Percentiles rank a stretch among this genome's conserved stretches.
phyloP scores from a whole-genome alignment of 2,888 invertebrate species.

The Acanthosepion pharaonis region DNA sequence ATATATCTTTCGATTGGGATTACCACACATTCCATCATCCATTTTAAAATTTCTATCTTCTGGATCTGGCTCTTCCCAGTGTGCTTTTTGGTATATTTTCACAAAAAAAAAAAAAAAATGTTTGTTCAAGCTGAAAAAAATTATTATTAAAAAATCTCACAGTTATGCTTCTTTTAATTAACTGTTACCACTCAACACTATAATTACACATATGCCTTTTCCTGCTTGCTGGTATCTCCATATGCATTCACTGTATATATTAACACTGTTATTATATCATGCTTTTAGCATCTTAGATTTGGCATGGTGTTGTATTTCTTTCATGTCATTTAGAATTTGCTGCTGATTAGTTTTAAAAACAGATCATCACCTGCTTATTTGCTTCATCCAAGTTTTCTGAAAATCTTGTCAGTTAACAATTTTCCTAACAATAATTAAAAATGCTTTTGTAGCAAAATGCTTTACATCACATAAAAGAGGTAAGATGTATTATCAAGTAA shows the following conservation, averaged over 20 bases:
- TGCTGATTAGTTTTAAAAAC: neutral
- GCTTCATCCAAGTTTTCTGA: neutral
- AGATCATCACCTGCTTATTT: neutral
- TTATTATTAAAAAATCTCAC: neutral
- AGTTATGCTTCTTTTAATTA: neutral
- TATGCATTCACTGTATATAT: neutral
- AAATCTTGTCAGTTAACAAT: neutral
- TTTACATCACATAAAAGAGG: neutral
- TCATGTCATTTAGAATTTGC: neutral
- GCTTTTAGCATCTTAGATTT: neutral
- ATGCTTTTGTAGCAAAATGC: neutral
- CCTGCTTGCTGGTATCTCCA: neutral
- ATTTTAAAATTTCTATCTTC: neutral
- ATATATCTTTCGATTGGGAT: neutral
- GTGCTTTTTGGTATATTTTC: neutral
- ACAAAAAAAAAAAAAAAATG: neutral
- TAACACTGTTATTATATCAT: neutral
- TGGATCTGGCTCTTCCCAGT: neutral
- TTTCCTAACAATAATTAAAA: neutral
- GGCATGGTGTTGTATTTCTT: too few relatives aligned
- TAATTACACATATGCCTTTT: neutral
- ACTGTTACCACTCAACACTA: neutral
- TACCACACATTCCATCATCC: neutral
- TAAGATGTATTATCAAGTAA: neutral
- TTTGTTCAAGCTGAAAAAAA: neutral